Percentiles rank a stretch among this genome's conserved stretches.
These are phyloP conservation scores for Ypsolopha sequella DNA, from an alignment of 2,888 invertebrate genomes.

Conservation along the genomic window DNA sequence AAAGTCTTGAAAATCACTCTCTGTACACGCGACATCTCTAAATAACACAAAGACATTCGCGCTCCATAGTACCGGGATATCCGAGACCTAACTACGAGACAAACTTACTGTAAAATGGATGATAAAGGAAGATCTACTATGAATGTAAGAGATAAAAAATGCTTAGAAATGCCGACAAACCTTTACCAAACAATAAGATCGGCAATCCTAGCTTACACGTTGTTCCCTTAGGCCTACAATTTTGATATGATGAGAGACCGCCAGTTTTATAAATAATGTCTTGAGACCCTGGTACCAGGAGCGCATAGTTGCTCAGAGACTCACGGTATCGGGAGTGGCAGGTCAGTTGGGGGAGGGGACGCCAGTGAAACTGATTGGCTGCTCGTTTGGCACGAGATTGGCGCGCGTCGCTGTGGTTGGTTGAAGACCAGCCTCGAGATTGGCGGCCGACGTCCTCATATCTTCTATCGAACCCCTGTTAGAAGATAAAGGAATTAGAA, in stretches of 20 bases:
- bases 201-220: neutral
- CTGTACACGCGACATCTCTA: too few relatives aligned
- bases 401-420: constrained; percentile 75
- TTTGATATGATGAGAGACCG: neutral
- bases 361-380: constrained; percentile 82
- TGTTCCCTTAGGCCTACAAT: neutral
- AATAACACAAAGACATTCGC: too few relatives aligned
- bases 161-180: neutral
- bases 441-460: constrained; percentile 80
- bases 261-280: neutral
- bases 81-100: too few relatives aligned
- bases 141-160: neutral
- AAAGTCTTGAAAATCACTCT: too few relatives aligned
- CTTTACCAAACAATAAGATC: constrained; percentile 1
- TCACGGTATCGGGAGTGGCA: constrained; percentile 5
- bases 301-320: constrained; percentile 15
- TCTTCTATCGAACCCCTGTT: constrained; percentile 82
- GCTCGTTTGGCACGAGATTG: constrained; percentile 84
- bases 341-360: constrained; percentile 61
- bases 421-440: constrained; percentile 46
- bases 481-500: neutral
- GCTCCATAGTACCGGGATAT: too few relatives aligned
- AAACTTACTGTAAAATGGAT: constrained; percentile 9
- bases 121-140: constrained; percentile 1
- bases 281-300: constrained; percentile 16